A percentile compares a stretch with the other conserved stretches of the same genome.
phyloP scores from a whole-genome alignment of 2,113 vertebrate genomes.

The Panurus biarmicus region DNA sequence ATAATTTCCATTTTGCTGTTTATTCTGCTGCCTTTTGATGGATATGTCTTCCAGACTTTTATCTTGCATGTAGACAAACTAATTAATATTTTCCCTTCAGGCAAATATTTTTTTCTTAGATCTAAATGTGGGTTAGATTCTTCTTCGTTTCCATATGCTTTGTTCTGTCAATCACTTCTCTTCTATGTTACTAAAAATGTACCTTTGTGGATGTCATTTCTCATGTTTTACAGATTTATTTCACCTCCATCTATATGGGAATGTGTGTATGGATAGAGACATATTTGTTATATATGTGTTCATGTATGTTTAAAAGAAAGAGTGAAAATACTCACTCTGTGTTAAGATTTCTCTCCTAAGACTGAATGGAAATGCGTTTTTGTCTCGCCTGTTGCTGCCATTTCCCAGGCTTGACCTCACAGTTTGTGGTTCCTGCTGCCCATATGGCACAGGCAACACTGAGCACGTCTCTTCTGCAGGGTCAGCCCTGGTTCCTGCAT shows the following conservation, averaged over 20 bases:
- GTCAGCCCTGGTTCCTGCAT: neutral
- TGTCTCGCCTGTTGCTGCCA: slow-evolving; percentile 13
- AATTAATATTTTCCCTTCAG: slow-evolving; percentile 96
- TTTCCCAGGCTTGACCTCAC: slow-evolving; percentile 11
- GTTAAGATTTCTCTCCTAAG: neutral
- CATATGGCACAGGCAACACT: neutral
- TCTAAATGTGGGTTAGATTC: slow-evolving; percentile 92
- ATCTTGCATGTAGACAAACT: slow-evolving; percentile 91
- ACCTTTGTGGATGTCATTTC: slow-evolving; percentile 66
- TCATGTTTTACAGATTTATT: slow-evolving; percentile 69
- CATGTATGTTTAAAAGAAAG: slow-evolving; percentile 38
- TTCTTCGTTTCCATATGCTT: slow-evolving; percentile 87
- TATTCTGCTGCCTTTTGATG: slow-evolving; percentile 88
- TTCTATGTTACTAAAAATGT: slow-evolving; percentile 80
- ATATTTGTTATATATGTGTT: slow-evolving; percentile 57
- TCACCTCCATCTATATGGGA: slow-evolving; percentile 47
- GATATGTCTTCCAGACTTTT: slow-evolving; percentile 90
- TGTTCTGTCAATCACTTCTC: slow-evolving; percentile 87
- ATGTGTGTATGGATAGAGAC: slow-evolving; percentile 37
- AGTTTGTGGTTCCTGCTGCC: neutral
- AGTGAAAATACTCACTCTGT: slow-evolving; percentile 10
- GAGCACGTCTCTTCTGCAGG: neutral
- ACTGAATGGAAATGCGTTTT: neutral
- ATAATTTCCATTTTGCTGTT: slow-evolving; percentile 92
- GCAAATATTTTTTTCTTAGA: slow-evolving; percentile 97